Percentiles rank a stretch among this genome's conserved stretches.
Conservation (phyloP, 2,888 invertebrate genomes). For the Conchocele bisecta region DNA sequence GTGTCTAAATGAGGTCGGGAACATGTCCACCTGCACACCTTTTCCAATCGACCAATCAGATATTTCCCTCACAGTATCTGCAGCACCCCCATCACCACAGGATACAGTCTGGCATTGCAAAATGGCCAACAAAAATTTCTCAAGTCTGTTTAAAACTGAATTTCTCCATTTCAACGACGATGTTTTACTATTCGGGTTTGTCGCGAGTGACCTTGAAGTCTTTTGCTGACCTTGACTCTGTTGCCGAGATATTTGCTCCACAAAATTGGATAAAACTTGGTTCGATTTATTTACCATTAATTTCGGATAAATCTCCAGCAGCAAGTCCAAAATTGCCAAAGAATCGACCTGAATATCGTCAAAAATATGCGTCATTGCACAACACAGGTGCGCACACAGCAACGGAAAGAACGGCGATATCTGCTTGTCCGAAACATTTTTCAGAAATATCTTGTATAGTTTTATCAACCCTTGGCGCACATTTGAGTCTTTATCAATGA, state of each 20-base stretch:
- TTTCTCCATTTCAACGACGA: constrained; percentile 91
- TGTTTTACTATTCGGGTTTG: constrained; percentile 88
- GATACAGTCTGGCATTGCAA: constrained; percentile 26
- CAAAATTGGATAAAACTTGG: constrained; percentile 90
- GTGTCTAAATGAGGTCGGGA: constrained; percentile 28
- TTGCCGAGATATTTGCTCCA: constrained; percentile 90
- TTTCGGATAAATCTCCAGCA: constrained; percentile 87
- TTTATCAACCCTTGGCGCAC: constrained; percentile 84
- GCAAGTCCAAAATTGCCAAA: constrained; percentile 89
- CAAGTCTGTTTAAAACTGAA: constrained; percentile 89
- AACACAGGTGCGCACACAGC: constrained; percentile 90
- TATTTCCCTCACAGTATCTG: background rate
- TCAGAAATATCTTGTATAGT: constrained; percentile 81
- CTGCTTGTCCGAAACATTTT: constrained; percentile 56
- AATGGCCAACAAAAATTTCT: constrained; percentile 81
- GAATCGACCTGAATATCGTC: constrained; percentile 92
- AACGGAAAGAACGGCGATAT: constrained; percentile 89
- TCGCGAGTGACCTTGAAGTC: constrained; percentile 86
- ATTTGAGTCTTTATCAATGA: constrained; percentile 88
- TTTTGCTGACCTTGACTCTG: constrained; percentile 48
- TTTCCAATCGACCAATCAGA: background rate
- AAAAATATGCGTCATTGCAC: constrained; percentile 95
- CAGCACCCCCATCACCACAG: background rate
- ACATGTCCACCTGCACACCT: constrained; percentile 16
- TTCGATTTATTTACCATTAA: constrained; percentile 88